A percentile compares a stretch with the other conserved stretches of the same genome.
phyloP scores from a whole-genome alignment of 2,113 vertebrate genomes.

The Phaetusa simplex region DNA sequence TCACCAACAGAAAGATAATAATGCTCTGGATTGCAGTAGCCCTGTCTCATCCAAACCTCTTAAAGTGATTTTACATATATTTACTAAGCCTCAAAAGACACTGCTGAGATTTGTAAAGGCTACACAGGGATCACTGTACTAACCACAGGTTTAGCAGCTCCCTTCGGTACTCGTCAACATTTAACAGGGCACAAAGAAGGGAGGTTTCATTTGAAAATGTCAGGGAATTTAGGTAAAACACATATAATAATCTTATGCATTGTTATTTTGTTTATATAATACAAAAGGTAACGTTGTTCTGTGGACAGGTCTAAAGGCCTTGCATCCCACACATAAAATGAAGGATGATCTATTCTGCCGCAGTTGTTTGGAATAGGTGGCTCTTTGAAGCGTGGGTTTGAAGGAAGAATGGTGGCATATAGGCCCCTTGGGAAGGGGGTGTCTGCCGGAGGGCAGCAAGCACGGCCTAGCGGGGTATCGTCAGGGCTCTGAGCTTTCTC shows the following conservation, averaged over 20 bases:
- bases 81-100: constrained; percentile 32
- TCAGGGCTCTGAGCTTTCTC: neutral
- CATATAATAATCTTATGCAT: rapidly evolving
- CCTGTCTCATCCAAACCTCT: constrained; percentile 55
- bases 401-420: neutral
- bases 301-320: neutral
- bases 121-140: neutral
- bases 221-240: neutral
- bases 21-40: constrained; percentile 39
- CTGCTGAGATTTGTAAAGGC: neutral
- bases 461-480: neutral
- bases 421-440: neutral
- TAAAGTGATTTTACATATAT: constrained; percentile 4
- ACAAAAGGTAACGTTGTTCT: neutral
- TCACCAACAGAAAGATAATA: constrained; percentile 51
- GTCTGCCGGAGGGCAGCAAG: neutral
- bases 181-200: neutral
- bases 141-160: neutral
- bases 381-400: neutral
- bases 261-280: neutral
- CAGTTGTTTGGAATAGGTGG: neutral
- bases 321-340: neutral
- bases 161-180: neutral
- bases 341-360: neutral
- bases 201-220: neutral